Evolutionary conservation across 2,113 vertebrate genomes (phyloP).

Genomic region (Toxotes chatareus): DNA sequence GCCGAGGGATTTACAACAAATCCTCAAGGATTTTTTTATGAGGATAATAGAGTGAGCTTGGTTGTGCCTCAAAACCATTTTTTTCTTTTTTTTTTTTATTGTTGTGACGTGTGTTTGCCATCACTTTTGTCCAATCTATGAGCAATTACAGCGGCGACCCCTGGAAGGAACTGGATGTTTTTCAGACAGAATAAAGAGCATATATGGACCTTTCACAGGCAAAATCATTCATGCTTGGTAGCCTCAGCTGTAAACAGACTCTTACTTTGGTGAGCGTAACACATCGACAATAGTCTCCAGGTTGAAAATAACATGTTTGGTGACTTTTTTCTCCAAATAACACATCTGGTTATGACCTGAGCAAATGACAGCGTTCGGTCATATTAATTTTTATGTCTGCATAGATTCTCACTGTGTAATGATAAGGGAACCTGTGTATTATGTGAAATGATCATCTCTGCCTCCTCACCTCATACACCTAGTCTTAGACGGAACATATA

Average conservation of each 20-base stretch:
- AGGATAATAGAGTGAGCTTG: conserved; percentile 64
- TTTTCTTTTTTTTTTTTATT: background rate
- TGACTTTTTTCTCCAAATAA: background rate
- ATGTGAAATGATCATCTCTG: conserved; percentile 52
- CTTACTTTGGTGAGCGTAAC: background rate
- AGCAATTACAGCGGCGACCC: conserved; percentile 51
- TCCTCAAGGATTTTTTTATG: conserved; percentile 53
- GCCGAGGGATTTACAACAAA: conserved; percentile 67
- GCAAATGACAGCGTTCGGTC: background rate
- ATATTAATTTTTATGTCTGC: background rate
- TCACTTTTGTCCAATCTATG: conserved; percentile 48
- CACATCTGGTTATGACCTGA: background rate
- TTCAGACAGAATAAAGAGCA: conserved; percentile 17
- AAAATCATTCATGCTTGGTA: conserved; percentile 1
- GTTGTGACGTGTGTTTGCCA: conserved; percentile 29
- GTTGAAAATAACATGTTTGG: background rate
- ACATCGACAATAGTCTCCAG: background rate
- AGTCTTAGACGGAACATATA: conserved; percentile 5
- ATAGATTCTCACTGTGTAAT: conserved; percentile 14
- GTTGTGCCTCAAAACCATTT: conserved; percentile 49
- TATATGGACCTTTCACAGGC: background rate
- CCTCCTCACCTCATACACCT: conserved; percentile 43
- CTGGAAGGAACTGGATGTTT: conserved; percentile 41
- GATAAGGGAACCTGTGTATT: conserved; percentile 42
- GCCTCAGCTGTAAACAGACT: conserved; percentile 2